Base-by-base conservation (phyloP, 2,113 vertebrate species). In the Sinocyclocheilus anshuiensis region DNA sequence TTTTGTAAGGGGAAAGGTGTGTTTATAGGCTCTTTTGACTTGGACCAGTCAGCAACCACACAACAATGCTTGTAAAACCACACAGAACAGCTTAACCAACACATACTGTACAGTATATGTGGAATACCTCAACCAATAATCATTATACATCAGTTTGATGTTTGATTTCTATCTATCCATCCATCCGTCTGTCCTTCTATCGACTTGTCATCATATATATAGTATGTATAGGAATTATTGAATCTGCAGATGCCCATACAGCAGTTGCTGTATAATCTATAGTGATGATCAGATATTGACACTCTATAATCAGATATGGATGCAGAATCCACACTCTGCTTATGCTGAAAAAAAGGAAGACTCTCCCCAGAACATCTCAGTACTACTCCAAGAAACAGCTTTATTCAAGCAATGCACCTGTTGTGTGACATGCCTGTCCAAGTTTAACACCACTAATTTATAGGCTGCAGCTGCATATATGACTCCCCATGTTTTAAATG, bases 381-480 rank as follows among this genome's bases (percentile, higher is more conserved):
- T 81, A 67, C 33, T 81, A 3, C 79, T 67, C 59, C 6, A n/a
- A 26, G 13, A 57, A 55, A 5, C 82, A 85, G 88, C 89, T 90
- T 93, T 90, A 91, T 93, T 92, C 89, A 88, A 83, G 80, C 67
- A 61, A 87, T 90, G 90, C 94, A 95, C 93, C 92, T 94, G 94
- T 94, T 92, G 84, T 91, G 89, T 75, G 61, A 86, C 86, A 91
- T 78, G 89, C 88, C 87, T 90, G 90, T 90, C 90, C 88, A 91
- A 71, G 57, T 91, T 93, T 93, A 93, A 91, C 88, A 74, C 92
- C 89, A 87, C 92, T 90, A 77, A 94, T 94, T 93, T 94, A 95
- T 89, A 63, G 88, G 88, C 79, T 91, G 93, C 94, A 94, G 93
- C 93, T 94, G 93, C 91, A 89, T 81, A 69, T 53, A 90, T 87